phyloP scores from a whole-genome alignment of 2,113 vertebrate species.

The Zosterops hypoxanthus region DNA sequence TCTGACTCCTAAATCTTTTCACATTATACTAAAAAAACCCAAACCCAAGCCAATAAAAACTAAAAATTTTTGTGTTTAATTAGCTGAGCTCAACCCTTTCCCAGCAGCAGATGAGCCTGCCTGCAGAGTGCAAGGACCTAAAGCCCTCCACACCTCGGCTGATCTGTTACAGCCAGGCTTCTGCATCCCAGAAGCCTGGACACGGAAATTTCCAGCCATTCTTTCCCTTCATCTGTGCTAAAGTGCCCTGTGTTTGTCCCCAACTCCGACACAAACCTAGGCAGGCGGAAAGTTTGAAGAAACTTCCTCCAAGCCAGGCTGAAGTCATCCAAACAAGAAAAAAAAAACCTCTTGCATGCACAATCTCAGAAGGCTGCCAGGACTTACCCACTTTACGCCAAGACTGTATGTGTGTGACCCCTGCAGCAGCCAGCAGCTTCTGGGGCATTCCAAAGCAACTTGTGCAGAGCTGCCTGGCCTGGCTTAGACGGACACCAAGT shows the following conservation, averaged over 20 bases:
- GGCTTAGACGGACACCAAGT: neutral
- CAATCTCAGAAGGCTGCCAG: neutral
- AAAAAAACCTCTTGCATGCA: neutral
- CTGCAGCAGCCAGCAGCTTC: neutral
- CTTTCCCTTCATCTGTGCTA: neutral
- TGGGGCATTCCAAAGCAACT: neutral
- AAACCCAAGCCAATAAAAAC: neutral
- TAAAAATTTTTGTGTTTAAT: neutral
- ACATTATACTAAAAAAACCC: neutral
- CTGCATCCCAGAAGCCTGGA: neutral
- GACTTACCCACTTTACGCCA: neutral
- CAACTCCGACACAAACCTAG: neutral
- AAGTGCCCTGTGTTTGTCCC: neutral
- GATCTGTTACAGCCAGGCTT: neutral
- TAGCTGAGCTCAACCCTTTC: neutral
- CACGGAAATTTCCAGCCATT: conserved; percentile 42
- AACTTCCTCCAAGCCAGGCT: neutral
- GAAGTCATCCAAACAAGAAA: neutral
- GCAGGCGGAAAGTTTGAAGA: conserved; percentile 45
- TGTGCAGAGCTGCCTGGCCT: neutral
- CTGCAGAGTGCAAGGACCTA: neutral
- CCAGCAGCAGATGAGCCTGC: neutral
- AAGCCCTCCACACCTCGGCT: neutral
- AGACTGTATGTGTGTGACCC: neutral
- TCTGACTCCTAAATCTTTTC: neutral